phyloP scores from a whole-genome alignment of 2,113 vertebrate species.

The Struthio camelus region DNA sequence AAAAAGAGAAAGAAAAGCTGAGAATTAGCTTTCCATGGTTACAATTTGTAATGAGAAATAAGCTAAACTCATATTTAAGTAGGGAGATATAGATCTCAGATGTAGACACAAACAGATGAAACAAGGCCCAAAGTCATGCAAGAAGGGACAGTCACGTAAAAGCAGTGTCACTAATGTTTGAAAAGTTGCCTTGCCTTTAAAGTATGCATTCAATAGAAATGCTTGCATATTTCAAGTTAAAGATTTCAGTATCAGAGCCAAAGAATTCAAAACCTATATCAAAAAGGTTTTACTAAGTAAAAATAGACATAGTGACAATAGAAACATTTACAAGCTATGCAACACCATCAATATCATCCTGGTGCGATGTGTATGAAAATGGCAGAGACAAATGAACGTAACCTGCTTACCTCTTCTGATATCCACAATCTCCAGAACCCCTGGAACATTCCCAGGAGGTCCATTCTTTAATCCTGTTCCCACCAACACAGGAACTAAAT shows the following conservation, averaged over 20 bases:
- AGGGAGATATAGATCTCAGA: not conserved
- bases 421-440: not conserved
- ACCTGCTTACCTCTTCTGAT: not conserved
- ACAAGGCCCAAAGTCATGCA: not conserved
- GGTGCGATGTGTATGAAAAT: not conserved
- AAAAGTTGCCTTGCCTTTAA: not conserved
- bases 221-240: too few species aligned
- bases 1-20: slow-evolving; percentile 34
- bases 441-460: not conserved
- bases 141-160: not conserved
- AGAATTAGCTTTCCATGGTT: not conserved
- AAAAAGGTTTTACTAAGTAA: too few species aligned
- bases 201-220: not conserved
- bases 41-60: not conserved
- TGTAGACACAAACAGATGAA: not conserved
- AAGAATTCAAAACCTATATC: too few species aligned
- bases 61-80: not conserved
- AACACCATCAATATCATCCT: not conserved
- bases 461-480: not conserved
- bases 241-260: too few species aligned
- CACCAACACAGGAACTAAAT: not conserved
- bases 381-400: not conserved
- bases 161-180: not conserved
- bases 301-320: too few species aligned
- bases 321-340: too few species aligned